Base-by-base conservation (phyloP, 1,140 invertebrate species). In the Piezodorus guildinii region DNA sequence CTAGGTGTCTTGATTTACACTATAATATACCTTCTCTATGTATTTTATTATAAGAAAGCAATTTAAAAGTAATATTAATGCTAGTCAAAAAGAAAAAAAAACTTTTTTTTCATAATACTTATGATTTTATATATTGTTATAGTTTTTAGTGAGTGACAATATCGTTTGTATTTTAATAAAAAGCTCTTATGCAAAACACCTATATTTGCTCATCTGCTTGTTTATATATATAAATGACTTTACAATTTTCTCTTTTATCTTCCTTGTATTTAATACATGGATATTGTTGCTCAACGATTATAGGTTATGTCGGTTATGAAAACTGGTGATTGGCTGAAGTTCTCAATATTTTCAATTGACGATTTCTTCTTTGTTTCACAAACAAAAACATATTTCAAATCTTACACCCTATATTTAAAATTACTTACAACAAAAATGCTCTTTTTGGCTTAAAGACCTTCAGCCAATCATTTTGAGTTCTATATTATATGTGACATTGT, bases 51-150 rank as follows among this genome's bases (percentile, higher is more conserved):
- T 56, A 56, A 56, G 52, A 56, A 56, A 23, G 17, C 52, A 23
- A 56, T 56, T 56, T 5, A 56, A 56, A 45, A 44, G n/a, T 61
- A 61, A 61, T 46, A 61, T 61, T 61, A 61, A 61, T 61, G 60
- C 60, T 61, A 61, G 60, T 61, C 60, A 61, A 61, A 27, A 46
- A 23, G 27, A 23, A 56, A 56, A 17, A 19, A 25, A 56, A 56
- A 44, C 6, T 16, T 34, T 58, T 60, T 30, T 60, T 60, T 30
- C 25, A 46, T 45, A 61, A 44, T 46, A 44, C 43, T 19, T 60
- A 44, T 46, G 44, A 61, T 44, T 61, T 61, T 30, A 61, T 45
- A 46, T 61, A 45, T 61, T 61, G 44, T 43, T 61, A 46, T 61
- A 45, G 44, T 46, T 45, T 23, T 61, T 61, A 61, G 34, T 45